Conservation (phyloP, 1,140 invertebrate genomes). For the Zaprionus davidi region DNA sequence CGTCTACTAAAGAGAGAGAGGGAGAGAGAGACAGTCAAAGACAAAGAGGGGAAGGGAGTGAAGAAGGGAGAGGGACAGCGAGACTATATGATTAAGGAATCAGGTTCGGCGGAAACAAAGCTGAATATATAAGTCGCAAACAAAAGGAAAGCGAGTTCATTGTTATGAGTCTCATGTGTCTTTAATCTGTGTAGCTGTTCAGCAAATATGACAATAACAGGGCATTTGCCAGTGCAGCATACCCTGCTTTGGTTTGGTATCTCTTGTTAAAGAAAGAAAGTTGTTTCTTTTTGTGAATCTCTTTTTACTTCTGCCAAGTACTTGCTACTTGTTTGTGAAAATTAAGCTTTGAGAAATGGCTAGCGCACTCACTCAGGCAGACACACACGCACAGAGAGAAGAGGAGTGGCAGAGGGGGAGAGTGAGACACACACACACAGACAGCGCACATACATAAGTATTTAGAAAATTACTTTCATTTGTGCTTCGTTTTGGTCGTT, state of each 20-base stretch:
- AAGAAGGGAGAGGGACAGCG: too few relatives aligned
- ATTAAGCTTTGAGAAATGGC: constrained; percentile 80
- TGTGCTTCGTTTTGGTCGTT: constrained; percentile 75
- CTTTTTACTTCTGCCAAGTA: constrained; percentile 39
- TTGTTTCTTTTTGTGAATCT: constrained; percentile 22
- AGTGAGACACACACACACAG: constrained; percentile 37
- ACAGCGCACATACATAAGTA: constrained; percentile 56
- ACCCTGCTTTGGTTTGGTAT: background rate
- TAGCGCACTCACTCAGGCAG: constrained; percentile 31
- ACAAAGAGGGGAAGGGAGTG: too few relatives aligned
- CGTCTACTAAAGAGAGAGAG: background rate
- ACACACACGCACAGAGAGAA: constrained; percentile 28
- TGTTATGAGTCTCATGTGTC: too few relatives aligned
- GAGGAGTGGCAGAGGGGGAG: constrained; percentile 16
- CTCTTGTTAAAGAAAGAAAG: too few relatives aligned
- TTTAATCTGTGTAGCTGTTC: too few relatives aligned
- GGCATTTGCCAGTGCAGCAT: background rate
- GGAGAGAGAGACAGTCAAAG: background rate
- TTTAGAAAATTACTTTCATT: constrained; percentile 81
- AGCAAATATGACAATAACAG: too few relatives aligned
- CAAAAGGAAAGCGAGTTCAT: too few relatives aligned
- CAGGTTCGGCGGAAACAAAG: too few relatives aligned
- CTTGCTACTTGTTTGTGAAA: constrained; percentile 66
- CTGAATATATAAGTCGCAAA: too few relatives aligned
- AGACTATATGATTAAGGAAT: too few relatives aligned